These are phyloP conservation scores for Fopius arisanus DNA, from an alignment of 1,140 invertebrate species.

Conservation along the genomic window DNA sequence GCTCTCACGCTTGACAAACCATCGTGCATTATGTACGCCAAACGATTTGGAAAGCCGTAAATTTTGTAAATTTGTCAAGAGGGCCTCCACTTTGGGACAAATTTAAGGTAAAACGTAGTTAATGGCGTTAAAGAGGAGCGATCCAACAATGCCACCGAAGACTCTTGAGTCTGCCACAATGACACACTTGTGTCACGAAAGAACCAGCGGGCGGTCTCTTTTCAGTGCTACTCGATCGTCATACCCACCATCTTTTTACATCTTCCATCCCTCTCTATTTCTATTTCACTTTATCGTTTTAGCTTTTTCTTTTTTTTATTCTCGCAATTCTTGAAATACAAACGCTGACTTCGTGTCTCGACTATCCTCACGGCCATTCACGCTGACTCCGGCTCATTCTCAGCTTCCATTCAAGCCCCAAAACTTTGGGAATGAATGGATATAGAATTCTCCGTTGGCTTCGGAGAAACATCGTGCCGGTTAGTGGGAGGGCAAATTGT, in stretches of 20 bases:
- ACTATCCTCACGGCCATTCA: constrained; percentile 23
- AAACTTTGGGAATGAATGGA: constrained; percentile 18
- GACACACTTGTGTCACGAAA: constrained; percentile 58
- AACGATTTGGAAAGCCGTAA: constrained; percentile 41
- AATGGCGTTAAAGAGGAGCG: constrained; percentile 56
- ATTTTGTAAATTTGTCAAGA: constrained; percentile 62
- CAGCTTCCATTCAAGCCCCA: constrained; percentile 2
- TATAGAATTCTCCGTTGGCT: not conserved
- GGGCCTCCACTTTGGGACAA: constrained; percentile 51
- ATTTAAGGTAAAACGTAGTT: constrained; percentile 63
- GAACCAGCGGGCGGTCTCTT: constrained; percentile 46
- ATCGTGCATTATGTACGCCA: constrained; percentile 33
- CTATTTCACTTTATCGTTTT: too few species aligned
- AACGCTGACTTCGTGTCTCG: not conserved
- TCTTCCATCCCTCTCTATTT: constrained; percentile 13
- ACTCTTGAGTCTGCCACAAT: constrained; percentile 52
- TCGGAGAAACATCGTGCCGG: constrained; percentile 13
- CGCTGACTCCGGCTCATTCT: not conserved
- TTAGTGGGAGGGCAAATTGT: constrained; percentile 19
- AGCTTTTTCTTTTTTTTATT: not conserved
- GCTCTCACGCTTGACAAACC: constrained; percentile 22
- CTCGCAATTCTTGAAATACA: constrained; percentile 9
- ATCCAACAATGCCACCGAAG: constrained; percentile 39
- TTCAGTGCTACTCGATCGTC: constrained; percentile 19
- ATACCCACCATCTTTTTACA: constrained; percentile 30